Percentiles rank a stretch among this genome's conserved stretches.
phyloP scores from a whole-genome alignment of 1,140 invertebrate species.

The Trinorchestia longiramus region DNA sequence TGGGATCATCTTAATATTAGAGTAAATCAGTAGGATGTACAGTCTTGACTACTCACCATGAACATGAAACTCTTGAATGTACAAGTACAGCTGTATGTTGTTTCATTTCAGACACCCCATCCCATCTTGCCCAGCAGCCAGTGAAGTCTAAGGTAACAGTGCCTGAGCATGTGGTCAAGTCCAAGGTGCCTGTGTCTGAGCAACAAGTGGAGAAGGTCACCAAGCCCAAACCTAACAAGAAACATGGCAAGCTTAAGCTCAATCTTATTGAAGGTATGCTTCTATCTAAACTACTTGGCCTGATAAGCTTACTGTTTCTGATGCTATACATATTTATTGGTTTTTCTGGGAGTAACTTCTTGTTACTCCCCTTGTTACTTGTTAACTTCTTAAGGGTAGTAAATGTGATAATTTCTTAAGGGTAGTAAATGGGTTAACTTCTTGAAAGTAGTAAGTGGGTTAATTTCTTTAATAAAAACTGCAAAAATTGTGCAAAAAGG shows the following conservation, averaged over 20 bases:
- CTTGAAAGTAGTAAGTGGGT: background rate
- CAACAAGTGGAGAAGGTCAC: background rate
- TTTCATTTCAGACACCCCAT: background rate
- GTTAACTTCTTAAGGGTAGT: too few relatives aligned
- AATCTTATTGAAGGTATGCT: constrained; percentile 30
- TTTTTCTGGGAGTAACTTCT: too few relatives aligned
- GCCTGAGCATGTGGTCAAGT: background rate
- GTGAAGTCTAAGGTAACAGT: background rate
- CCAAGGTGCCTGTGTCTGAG: too few relatives aligned
- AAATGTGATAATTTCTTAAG: background rate
- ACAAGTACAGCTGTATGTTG: background rate
- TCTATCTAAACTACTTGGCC: background rate
- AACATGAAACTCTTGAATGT: background rate
- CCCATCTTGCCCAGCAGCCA: background rate
- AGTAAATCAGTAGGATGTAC: background rate
- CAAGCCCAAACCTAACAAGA: background rate
- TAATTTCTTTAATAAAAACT: background rate
- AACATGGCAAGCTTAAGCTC: background rate
- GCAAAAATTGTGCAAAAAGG: background rate
- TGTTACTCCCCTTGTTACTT: too few relatives aligned
- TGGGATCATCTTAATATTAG: background rate
- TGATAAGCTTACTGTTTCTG: too few relatives aligned
- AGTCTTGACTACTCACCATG: too few relatives aligned
- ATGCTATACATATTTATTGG: too few relatives aligned
- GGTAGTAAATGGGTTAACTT: background rate